These are phyloP conservation scores for Dromiciops gliroides DNA, from an alignment of 2,113 vertebrate species.

Conservation along the genomic window DNA sequence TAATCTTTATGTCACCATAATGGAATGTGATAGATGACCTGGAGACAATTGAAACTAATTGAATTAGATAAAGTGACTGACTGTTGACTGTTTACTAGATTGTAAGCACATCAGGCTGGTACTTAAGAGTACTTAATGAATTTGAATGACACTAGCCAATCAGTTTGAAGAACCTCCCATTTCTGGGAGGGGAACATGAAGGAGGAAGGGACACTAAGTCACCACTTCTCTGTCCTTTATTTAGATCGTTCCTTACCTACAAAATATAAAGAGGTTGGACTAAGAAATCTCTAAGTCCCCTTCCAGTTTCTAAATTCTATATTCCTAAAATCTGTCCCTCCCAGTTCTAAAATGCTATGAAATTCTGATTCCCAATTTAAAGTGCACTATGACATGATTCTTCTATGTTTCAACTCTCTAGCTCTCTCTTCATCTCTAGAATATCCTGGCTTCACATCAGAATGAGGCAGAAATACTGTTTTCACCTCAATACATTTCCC, in stretches of 20 bases:
- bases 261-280: not conserved
- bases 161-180: too few relatives aligned
- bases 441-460: not conserved
- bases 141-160: too few relatives aligned
- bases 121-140: too few relatives aligned
- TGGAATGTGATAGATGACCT: too few relatives aligned
- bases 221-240: not conserved
- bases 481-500: too few relatives aligned
- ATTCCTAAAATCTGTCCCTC: not conserved
- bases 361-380: not conserved
- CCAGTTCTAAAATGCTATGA: not conserved
- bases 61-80: too few relatives aligned
- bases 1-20: not conserved
- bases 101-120: too few relatives aligned
- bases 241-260: not conserved
- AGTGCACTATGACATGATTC: not conserved
- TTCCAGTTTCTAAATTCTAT: not conserved
- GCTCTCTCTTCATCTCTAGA: not conserved
- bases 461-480: not conserved
- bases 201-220: too few relatives aligned
- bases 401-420: not conserved
- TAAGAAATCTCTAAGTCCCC: not conserved
- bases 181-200: too few relatives aligned
- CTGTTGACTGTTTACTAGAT: too few relatives aligned
- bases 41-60: too few relatives aligned